phyloP scores from a whole-genome alignment of 2,888 invertebrate genomes.

The Tenthredo amoena region DNA sequence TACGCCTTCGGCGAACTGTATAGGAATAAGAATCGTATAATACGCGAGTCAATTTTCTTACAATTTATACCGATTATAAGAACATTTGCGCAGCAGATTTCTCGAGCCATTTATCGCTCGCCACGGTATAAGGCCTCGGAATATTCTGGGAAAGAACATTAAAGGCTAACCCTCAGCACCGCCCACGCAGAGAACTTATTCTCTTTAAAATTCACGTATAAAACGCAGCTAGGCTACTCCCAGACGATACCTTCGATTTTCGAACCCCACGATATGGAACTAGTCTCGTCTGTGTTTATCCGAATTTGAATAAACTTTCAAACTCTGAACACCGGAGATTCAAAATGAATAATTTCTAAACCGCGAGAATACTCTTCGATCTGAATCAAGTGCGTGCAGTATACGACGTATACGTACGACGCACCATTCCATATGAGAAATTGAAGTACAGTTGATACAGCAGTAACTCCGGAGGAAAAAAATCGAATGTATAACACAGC shows the following conservation, averaged over 20 bases:
- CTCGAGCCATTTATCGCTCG: background rate
- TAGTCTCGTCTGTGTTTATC: too few species aligned
- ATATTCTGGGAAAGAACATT: slow-evolving; percentile 39
- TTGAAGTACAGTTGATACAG: too few species aligned
- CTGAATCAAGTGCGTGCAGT: too few species aligned
- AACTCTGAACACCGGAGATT: too few species aligned
- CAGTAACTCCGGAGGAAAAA: too few species aligned
- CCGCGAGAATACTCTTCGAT: too few species aligned
- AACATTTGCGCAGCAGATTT: slow-evolving; percentile 19
- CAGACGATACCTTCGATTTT: background rate
- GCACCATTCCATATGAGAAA: too few species aligned
- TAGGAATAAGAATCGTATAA: background rate
- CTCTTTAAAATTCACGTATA: background rate
- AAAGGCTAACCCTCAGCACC: slow-evolving; percentile 19
- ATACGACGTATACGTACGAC: too few species aligned
- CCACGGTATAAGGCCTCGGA: background rate
- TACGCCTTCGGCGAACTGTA: background rate
- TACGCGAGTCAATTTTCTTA: slow-evolving; percentile 31
- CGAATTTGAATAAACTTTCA: too few species aligned
- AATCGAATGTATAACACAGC: background rate
- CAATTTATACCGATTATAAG: slow-evolving; percentile 35
- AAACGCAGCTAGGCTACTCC: background rate
- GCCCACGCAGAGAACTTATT: slow-evolving; percentile 37
- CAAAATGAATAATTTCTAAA: too few species aligned
- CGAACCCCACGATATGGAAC: background rate